These are phyloP conservation scores for Furnarius figulus DNA, from an alignment of 2,113 vertebrate genomes.

Conservation along the genomic window DNA sequence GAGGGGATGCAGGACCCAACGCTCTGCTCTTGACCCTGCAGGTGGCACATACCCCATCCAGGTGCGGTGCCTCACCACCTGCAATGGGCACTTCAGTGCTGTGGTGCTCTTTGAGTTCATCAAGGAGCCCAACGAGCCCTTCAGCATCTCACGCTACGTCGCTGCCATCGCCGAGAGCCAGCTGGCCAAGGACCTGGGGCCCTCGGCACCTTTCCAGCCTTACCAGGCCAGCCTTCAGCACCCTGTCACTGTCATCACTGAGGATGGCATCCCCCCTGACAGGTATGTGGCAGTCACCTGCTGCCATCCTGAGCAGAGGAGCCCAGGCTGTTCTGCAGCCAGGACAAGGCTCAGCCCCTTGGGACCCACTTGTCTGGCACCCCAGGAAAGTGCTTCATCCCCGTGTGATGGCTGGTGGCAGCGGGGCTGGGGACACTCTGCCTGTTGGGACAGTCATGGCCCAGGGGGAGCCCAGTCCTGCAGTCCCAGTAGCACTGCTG, in stretches of 20 bases:
- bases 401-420: rapidly evolving
- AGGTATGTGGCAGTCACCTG: conserved; percentile 57
- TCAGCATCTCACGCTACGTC: conserved; percentile 83
- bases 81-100: conserved; percentile 77
- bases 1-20: background rate
- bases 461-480: background rate
- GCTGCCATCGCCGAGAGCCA: conserved; percentile 70
- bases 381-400: background rate
- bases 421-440: background rate
- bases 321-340: background rate
- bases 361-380: background rate
- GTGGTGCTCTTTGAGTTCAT: conserved; percentile 81
- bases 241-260: background rate
- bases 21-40: conserved; percentile 24
- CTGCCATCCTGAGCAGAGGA: background rate
- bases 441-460: background rate
- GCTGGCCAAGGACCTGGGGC: conserved; percentile 80
- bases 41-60: conserved; percentile 75
- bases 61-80: conserved; percentile 65
- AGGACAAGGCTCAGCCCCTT: background rate
- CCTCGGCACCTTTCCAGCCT: conserved; percentile 74
- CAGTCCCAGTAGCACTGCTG: background rate
- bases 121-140: conserved; percentile 50
- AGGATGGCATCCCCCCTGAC: conserved; percentile 78
- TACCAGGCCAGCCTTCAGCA: conserved; percentile 27